Evolutionary conservation across 2,113 vertebrate genomes (phyloP).

Genomic region (Pelodiscus sinensis): DNA sequence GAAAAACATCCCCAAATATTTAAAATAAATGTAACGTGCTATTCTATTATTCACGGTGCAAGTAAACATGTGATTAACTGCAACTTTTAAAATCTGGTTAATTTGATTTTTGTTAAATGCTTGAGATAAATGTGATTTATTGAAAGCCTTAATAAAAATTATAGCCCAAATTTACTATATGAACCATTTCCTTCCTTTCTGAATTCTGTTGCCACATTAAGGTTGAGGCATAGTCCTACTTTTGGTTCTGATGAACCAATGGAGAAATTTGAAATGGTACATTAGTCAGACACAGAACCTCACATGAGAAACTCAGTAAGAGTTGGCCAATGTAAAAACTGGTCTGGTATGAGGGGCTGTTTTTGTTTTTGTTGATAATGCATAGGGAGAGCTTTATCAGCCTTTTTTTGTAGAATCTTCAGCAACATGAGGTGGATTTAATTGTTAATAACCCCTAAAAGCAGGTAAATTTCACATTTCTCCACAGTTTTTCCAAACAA

Average conservation of each 20-base stretch:
- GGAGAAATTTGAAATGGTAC: neutral
- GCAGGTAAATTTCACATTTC: fast-evolving
- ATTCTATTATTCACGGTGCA: too few relatives aligned
- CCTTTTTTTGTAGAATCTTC: neutral
- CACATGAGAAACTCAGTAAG: neutral
- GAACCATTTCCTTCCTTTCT: neutral
- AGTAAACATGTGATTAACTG: too few relatives aligned
- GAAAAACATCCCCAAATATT: too few relatives aligned
- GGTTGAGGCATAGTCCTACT: neutral
- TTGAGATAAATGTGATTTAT: too few relatives aligned
- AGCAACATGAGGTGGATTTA: neutral
- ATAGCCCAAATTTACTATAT: neutral
- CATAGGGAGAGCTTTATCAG: neutral
- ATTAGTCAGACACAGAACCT: neutral
- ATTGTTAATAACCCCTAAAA: neutral
- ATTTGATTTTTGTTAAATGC: too few relatives aligned
- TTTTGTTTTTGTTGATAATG: neutral
- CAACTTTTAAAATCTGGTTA: too few relatives aligned
- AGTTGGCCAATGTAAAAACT: neutral
- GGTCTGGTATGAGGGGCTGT: neutral
- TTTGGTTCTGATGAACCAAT: neutral
- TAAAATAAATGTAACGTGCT: too few relatives aligned
- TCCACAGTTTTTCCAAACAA: neutral
- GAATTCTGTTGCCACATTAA: neutral
- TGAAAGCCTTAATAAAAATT: neutral